Base-by-base conservation (phyloP, 1,140 invertebrate species). In the Thrips palmi region DNA sequence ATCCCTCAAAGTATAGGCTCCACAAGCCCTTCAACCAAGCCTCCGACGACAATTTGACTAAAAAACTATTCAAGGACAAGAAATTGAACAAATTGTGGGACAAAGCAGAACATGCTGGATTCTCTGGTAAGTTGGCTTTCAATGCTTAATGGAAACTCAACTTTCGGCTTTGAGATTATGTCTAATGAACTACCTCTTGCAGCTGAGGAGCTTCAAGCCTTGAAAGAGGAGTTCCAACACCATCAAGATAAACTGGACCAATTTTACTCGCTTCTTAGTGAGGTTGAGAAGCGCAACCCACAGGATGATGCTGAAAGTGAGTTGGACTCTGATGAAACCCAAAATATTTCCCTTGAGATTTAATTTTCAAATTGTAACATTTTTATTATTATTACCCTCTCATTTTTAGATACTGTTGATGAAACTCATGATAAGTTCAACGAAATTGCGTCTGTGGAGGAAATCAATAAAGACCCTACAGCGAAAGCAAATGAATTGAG, bases 171-270 rank as follows among this genome's bases (percentile, higher is more conserved):
- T n/a, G n/a, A n/a, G n/a, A n/a, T 30, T 36, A 18, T 19, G 39
- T 18, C 18, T 39, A 39, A 43, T 37, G 37, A 42, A 15, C 8
- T 41, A 27, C 50, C 37, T 47, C 41, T 60, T 51, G 22, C 47
- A 71, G 71, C 66, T 46, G 74, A 82, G 47, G 86, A 94, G 58
- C 49, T 94, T 14, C 59, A 77, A 45, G 70, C 77, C 10, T 57
- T 94, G 5, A 84, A 80, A 51, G 77, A 92, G 58, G 88, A 93
- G 58, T 93, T 94, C 52, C 57, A 58, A 31, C 86, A 91, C 58
- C 85, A 93, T 54, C 85, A 94, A 58, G 78, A 91, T 44, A 92
- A 91, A 60, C 69, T 94, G 15, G 78, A 92, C 54, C 75, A 92
- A 49, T 92, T 87, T 52, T 79, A 84, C 59, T 70, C 72, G 30